phyloP scores from a whole-genome alignment of 2,113 vertebrate genomes.

The Xiphorhynchus elegans region DNA sequence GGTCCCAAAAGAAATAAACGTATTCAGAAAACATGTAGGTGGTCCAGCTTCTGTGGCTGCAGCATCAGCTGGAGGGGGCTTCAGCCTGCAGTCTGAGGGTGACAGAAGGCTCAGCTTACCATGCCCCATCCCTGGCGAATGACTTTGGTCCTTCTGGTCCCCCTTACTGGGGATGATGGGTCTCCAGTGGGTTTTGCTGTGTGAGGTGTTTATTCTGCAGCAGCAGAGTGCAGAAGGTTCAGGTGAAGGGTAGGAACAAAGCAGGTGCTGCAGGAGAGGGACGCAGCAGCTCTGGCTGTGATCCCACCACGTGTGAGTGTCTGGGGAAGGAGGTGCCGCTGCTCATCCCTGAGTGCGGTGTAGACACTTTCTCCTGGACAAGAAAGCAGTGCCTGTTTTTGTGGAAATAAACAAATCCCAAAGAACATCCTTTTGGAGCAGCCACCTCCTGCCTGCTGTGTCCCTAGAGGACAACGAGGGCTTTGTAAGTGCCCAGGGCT shows the following conservation, averaged over 20 bases:
- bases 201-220: background rate
- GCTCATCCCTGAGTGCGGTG: fast-evolving
- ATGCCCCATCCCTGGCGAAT: background rate
- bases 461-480: background rate
- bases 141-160: background rate
- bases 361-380: background rate
- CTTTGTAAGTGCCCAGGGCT: background rate
- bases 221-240: fast-evolving
- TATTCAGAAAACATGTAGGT: background rate
- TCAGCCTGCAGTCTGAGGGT: background rate
- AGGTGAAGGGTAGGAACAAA: background rate
- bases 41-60: background rate
- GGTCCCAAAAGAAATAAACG: background rate
- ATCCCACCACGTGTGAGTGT: fast-evolving
- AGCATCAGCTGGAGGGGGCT: background rate
- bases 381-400: background rate
- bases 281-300: background rate
- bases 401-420: background rate
- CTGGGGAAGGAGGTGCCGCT: background rate
- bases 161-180: fast-evolving
- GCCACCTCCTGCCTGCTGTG: background rate
- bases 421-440: background rate
- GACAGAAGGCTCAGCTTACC: background rate
- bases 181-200: background rate
- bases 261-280: background rate